Evolutionary conservation across 2,888 invertebrate species (phyloP).

Genomic region (Polyommatus iphigenia): DNA sequence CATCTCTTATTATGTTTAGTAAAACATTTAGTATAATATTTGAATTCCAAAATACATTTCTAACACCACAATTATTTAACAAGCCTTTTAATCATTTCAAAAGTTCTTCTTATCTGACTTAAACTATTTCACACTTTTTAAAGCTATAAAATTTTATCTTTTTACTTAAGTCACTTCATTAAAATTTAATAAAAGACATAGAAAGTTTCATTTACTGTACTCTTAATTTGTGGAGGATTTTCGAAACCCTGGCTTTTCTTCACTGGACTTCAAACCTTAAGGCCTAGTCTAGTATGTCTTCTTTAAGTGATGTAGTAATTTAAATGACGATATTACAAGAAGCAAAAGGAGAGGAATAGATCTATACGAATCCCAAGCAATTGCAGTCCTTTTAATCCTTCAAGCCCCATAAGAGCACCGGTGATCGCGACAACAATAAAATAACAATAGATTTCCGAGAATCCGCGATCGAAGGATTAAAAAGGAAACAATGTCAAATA

Average conservation of each 20-base stretch:
- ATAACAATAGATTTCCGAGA: too few relatives aligned
- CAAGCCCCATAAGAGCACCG: too few relatives aligned
- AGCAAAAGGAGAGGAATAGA: too few relatives aligned
- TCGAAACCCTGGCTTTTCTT: background rate
- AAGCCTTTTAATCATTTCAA: background rate
- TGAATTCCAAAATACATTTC: background rate
- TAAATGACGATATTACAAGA: too few relatives aligned
- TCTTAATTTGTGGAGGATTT: background rate
- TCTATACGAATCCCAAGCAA: too few relatives aligned
- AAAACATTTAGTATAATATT: background rate
- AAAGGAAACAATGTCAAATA: too few relatives aligned
- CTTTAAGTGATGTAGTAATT: too few relatives aligned
- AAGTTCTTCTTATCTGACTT: background rate
- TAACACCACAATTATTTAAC: background rate
- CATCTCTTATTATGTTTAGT: background rate
- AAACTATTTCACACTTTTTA: slow-evolving; percentile 15
- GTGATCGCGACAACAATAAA: too few relatives aligned
- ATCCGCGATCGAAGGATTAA: too few relatives aligned
- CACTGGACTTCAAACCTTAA: too few relatives aligned
- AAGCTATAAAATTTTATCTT: background rate
- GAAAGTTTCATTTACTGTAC: background rate
- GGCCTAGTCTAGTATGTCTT: too few relatives aligned
- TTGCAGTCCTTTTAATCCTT: too few relatives aligned
- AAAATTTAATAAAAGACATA: background rate
- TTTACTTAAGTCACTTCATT: background rate